These are phyloP conservation scores for Tubulanus polymorphus DNA, from an alignment of 2,888 invertebrate species.

Conservation along the genomic window DNA sequence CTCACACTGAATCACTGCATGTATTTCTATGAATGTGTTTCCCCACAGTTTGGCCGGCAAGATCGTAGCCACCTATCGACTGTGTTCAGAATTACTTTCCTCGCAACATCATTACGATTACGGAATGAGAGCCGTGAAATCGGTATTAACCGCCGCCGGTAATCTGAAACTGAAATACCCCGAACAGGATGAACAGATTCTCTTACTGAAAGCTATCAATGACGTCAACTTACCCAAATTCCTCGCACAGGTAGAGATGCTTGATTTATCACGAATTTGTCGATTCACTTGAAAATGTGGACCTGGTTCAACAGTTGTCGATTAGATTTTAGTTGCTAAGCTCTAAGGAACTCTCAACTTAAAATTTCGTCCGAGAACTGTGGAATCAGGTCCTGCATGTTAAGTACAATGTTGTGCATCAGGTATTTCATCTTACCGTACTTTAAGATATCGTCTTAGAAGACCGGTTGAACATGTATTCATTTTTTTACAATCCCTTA, in stretches of 20 bases:
- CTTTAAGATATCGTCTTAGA: not conserved
- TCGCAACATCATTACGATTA: conserved; percentile 56
- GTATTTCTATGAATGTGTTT: not conserved
- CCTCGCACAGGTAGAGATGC: conserved; percentile 46
- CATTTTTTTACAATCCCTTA: not conserved
- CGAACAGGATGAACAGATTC: conserved; percentile 47
- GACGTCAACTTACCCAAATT: conserved; percentile 55
- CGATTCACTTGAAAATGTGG: too few species aligned
- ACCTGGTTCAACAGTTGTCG: too few species aligned
- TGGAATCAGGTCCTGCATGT: too few species aligned
- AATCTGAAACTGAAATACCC: conserved; percentile 53
- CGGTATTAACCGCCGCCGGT: conserved; percentile 54
- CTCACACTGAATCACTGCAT: too few species aligned
- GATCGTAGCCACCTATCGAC: conserved; percentile 53
- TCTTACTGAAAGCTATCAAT: conserved; percentile 54
- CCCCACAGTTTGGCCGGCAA: conserved; percentile 49
- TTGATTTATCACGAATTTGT: too few species aligned
- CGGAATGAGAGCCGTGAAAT: conserved; percentile 57
- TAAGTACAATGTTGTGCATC: too few species aligned
- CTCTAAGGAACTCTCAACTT: too few species aligned
- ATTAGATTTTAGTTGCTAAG: too few species aligned
- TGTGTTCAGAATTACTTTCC: conserved; percentile 54
- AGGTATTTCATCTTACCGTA: too few species aligned
- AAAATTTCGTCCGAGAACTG: too few species aligned
- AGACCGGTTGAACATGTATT: not conserved